Percentiles rank a stretch among this genome's conserved stretches.
These are phyloP conservation scores for Netelia melanura DNA, from an alignment of 2,888 invertebrate genomes.

Conservation along the genomic window DNA sequence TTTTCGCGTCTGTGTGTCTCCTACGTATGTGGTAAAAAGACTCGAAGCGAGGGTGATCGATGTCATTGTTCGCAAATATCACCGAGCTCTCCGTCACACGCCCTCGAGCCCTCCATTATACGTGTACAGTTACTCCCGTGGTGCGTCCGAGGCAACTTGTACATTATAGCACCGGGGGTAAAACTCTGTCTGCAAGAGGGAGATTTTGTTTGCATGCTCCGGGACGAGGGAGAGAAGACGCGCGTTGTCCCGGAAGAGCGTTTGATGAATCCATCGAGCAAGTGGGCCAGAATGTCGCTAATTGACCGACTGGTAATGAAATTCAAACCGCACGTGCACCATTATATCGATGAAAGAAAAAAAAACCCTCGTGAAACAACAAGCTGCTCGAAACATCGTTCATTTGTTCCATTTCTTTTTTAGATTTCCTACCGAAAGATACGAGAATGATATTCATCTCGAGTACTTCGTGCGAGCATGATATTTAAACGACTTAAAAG, in stretches of 20 bases:
- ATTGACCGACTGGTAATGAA: constrained; percentile 37
- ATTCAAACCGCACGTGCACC: background rate
- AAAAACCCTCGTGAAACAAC: too few relatives aligned
- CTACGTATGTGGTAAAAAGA: background rate
- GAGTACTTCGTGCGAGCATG: too few relatives aligned
- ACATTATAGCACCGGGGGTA: background rate
- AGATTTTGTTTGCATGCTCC: constrained; percentile 11
- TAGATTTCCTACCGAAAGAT: too few relatives aligned
- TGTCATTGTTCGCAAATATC: constrained; percentile 80
- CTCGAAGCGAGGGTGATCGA: constrained; percentile 74
- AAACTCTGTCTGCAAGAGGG: background rate
- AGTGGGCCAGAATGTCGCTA: constrained; percentile 74
- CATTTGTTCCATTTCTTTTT: too few relatives aligned
- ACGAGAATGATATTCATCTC: too few relatives aligned
- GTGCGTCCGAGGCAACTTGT: background rate
- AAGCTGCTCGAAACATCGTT: too few relatives aligned
- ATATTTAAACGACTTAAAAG: too few relatives aligned
- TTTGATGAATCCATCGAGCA: constrained; percentile 49
- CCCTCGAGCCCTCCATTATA: constrained; percentile 30
- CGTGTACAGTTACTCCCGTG: background rate
- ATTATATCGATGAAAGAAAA: background rate
- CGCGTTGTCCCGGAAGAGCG: constrained; percentile 56
- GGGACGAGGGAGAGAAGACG: constrained; percentile 11
- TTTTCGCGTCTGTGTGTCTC: background rate
- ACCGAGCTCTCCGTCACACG: constrained; percentile 42